phyloP scores from a whole-genome alignment of 1,140 invertebrate species.

The Drosophila asahinai region DNA sequence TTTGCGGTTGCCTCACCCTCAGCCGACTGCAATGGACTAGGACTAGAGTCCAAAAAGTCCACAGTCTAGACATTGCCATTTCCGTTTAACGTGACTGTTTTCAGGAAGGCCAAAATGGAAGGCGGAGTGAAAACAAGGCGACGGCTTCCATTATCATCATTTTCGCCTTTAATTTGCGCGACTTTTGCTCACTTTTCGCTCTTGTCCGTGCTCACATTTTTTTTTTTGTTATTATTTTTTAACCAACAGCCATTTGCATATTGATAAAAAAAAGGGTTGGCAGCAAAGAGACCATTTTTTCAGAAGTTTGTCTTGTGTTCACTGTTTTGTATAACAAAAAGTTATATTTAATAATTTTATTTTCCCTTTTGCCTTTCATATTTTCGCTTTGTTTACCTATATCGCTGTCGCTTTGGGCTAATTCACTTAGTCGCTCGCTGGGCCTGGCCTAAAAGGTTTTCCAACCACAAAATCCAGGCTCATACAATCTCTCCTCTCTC shows the following conservation, averaged over 20 bases:
- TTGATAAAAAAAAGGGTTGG: slow-evolving; percentile 37
- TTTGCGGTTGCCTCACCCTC: slow-evolving; percentile 58
- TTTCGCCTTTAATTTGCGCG: slow-evolving; percentile 56
- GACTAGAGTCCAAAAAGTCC: slow-evolving; percentile 51
- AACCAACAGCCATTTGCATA: slow-evolving; percentile 61
- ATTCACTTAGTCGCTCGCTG: slow-evolving; percentile 43
- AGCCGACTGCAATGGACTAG: slow-evolving; percentile 10
- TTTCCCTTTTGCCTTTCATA: slow-evolving; percentile 22
- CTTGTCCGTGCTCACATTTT: slow-evolving; percentile 35
- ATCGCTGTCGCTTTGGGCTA: slow-evolving; percentile 32
- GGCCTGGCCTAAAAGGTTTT: slow-evolving; percentile 45
- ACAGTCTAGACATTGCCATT: slow-evolving; percentile 82
- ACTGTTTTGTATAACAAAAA: slow-evolving; percentile 31
- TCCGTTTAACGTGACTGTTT: slow-evolving; percentile 78
- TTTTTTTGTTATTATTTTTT: slow-evolving; percentile 19
- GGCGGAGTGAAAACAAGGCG: slow-evolving; percentile 27
- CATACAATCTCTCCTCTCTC: neutral
- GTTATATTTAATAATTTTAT: slow-evolving; percentile 38
- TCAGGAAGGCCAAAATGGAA: slow-evolving; percentile 23
- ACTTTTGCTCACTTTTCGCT: slow-evolving; percentile 63
- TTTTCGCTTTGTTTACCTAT: slow-evolving; percentile 28
- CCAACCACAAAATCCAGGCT: slow-evolving; percentile 38
- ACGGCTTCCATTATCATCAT: slow-evolving; percentile 59
- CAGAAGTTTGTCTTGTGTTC: slow-evolving; percentile 9
- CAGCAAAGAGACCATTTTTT: slow-evolving; percentile 4